phyloP scores from a whole-genome alignment of 1,140 invertebrate genomes.

The Drosophila quadrilineata region DNA sequence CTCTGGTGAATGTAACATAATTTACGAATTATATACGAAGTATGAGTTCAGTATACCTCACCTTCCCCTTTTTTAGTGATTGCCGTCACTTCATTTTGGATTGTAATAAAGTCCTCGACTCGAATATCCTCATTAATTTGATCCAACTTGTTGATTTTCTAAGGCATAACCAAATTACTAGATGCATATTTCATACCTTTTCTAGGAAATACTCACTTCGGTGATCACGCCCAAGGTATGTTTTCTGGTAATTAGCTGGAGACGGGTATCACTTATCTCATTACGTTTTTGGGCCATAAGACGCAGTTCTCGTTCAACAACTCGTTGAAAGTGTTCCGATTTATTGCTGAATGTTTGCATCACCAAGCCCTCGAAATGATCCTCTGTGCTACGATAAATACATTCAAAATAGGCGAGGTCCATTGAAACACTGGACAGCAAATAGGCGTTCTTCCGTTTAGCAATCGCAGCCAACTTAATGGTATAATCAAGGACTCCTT shows the following conservation, averaged over 20 bases:
- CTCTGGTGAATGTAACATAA: too few relatives aligned
- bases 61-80: constrained; percentile 67
- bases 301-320: constrained; percentile 11
- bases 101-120: constrained; percentile 45
- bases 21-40: too few relatives aligned
- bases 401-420: constrained; percentile 24
- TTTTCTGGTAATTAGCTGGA: constrained; percentile 40
- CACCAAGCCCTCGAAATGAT: constrained; percentile 8
- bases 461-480: background rate
- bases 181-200: background rate
- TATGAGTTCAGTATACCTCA: too few relatives aligned
- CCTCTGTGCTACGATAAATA: constrained; percentile 13
- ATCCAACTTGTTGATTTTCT: constrained; percentile 48
- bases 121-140: constrained; percentile 44
- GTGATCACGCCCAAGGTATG: constrained; percentile 38
- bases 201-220: constrained; percentile 23
- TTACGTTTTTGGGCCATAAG: constrained; percentile 36
- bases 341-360: background rate
- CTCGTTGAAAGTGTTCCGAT: constrained; percentile 10
- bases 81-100: constrained; percentile 50
- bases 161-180: background rate
- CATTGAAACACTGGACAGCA: constrained; percentile 23
- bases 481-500: background rate
- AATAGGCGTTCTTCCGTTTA: constrained; percentile 11
- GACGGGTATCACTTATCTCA: constrained; percentile 52